Base-by-base conservation (phyloP, 2,888 invertebrate genomes). In the Pristionchus maxplancki region DNA sequence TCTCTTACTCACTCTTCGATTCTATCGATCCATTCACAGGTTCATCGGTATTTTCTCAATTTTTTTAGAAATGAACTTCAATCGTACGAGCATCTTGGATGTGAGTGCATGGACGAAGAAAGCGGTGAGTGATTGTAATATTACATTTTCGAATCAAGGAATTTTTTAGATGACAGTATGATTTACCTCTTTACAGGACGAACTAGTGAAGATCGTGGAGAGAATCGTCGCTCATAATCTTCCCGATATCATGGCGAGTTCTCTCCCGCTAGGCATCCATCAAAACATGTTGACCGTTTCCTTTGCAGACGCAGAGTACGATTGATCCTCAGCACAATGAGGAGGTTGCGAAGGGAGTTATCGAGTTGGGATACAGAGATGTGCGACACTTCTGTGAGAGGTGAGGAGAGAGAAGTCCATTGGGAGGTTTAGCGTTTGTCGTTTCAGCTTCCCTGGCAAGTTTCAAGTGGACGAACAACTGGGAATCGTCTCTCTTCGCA, bases 311-410 rank as follows among this genome's bases (percentile, higher is more conserved):
- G 11, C 78, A 78, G 44, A 78, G 44, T 17, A 78, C 78, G 13
- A 44, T 78, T 9, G 78, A 78, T 78, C 78, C 78, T 44, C 78
- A 78, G 48, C 13, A 28, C 44, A 40, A 78, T 48, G 44, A 48
- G 28, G 78, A 44, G 4, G 28, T 44, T 6, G 40, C 28, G n/a
- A 44, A 28, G 13, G 78, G 44, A 78, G 78, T 78, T 40, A n/a
- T 48, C 28, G 44, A 44, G n/a, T 28, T 78, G 44, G 78, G 78
- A 5, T 78, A 44, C 44, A 78, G 78, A 28, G 44, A 78, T 78
- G 78, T 48, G 6, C 24, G 44, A 44, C 78, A 78, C 44, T 78
- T 78, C 48, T 78, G 78, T 48, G 44, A 78, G 78, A 78, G 78
- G 78, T 78, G n/a, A 48, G 44, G 20, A 20, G 67, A 4, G 17